Evolutionary conservation across 2,113 vertebrate species (phyloP).

Genomic region (Sylvicapra grimmia): DNA sequence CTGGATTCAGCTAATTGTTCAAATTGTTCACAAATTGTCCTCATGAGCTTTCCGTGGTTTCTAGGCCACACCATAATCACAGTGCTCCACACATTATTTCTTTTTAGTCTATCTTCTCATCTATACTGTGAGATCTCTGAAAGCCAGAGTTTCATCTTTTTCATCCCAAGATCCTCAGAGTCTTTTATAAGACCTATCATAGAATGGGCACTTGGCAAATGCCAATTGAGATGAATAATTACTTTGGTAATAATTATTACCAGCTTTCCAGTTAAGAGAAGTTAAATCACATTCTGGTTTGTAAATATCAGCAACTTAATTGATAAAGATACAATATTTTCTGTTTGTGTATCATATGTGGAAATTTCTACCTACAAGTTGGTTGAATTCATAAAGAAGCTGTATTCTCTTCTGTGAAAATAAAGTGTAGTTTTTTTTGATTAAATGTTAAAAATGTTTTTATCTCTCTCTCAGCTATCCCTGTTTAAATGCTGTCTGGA

Average conservation of each 20-base stretch:
- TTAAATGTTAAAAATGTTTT: conserved; percentile 27
- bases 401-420: conserved; percentile 4
- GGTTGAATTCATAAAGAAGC: not conserved
- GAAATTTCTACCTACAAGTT: not conserved
- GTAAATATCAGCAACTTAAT: not conserved
- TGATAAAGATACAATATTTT: not conserved
- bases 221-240: not conserved
- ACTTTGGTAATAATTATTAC: not conserved
- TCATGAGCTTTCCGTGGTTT: not conserved
- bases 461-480: not conserved
- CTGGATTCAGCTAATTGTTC: not conserved
- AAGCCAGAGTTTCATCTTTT: not conserved
- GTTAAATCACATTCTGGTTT: not conserved
- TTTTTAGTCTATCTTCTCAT: not conserved
- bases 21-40: not conserved
- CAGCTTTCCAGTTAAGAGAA: not conserved
- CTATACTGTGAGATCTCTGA: not conserved
- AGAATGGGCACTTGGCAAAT: not conserved
- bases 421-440: not conserved
- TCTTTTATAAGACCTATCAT: not conserved
- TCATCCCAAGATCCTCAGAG: not conserved
- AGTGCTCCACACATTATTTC: not conserved
- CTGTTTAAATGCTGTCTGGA: conserved; percentile 38
- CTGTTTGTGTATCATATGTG: not conserved
- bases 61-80: not conserved